Evolutionary conservation across 2,797 vertebrate genomes (phyloP).

Genomic region (Sebastes oblongus): DNA sequence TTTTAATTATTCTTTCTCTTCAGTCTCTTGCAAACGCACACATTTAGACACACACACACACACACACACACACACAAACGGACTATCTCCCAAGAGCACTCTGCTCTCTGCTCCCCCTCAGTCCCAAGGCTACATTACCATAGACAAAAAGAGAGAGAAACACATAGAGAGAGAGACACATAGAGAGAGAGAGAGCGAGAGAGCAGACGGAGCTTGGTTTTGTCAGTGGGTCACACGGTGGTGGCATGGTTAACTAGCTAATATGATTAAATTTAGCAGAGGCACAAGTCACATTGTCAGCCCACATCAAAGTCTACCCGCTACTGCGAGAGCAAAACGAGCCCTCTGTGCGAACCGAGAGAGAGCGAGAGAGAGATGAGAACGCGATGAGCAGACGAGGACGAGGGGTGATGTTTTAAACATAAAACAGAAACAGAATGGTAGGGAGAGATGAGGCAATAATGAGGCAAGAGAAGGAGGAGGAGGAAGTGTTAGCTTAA

Average conservation of each 20-base stretch:
- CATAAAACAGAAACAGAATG: constrained; percentile 47
- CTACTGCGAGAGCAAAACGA: constrained; percentile 48
- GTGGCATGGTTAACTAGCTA: constrained; percentile 77
- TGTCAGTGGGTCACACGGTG: constrained; percentile 73
- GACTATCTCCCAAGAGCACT: constrained; percentile 59
- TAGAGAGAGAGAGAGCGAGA: constrained; percentile 20
- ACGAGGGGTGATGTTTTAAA: constrained; percentile 57
- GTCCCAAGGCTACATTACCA: constrained; percentile 66
- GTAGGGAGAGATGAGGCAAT: constrained; percentile 58
- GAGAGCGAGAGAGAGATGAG: constrained; percentile 36
- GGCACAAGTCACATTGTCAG: constrained; percentile 78
- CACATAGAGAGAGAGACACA: constrained; percentile 14
- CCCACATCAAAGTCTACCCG: constrained; percentile 74
- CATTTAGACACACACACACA: neutral
- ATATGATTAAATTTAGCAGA: constrained; percentile 80
- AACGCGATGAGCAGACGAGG: constrained; percentile 29
- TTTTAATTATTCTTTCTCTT: constrained; percentile 17
- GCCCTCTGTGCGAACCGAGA: constrained; percentile 34
- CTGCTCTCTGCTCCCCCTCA: constrained; percentile 56
- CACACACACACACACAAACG: constrained; percentile 1
- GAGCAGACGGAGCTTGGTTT: constrained; percentile 44
- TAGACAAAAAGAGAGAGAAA: constrained; percentile 50
- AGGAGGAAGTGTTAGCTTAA: constrained; percentile 29
- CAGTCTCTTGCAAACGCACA: neutral
- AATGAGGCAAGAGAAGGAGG: constrained; percentile 50